Percentiles rank a stretch among this genome's conserved stretches.
Conservation (phyloP, 2,113 vertebrate species). For the Heterocephalus glaber region DNA sequence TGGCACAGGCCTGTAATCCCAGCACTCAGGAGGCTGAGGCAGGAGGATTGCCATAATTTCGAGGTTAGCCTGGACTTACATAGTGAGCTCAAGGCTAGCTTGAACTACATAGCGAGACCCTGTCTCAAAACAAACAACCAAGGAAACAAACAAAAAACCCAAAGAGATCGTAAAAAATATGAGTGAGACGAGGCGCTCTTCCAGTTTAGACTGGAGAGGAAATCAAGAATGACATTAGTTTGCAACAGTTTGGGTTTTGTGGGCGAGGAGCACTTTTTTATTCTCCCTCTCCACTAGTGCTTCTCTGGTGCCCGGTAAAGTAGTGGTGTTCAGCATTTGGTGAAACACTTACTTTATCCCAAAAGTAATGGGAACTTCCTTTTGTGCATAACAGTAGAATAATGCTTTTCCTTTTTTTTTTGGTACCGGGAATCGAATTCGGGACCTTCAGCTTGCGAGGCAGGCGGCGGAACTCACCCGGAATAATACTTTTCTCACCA, state of each 20-base stretch:
- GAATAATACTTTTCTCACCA: not conserved
- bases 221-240: not conserved
- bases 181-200: not conserved
- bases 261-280: not conserved
- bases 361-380: conserved; percentile 21
- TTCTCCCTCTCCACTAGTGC: not conserved
- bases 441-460: no score
- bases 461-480: no score
- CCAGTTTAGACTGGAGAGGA: not conserved
- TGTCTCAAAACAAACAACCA: not conserved
- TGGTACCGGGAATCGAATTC: no score
- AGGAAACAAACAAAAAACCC: not conserved
- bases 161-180: not conserved
- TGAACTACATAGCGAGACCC: not conserved
- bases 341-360: conserved; percentile 1
- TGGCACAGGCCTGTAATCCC: not conserved
- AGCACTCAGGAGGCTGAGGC: not conserved
- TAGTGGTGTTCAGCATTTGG: not conserved
- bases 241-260: conserved; percentile 2
- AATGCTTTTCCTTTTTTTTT: no score
- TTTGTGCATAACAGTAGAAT: conserved; percentile 21
- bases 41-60: not conserved
- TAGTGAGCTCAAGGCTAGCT: not conserved
- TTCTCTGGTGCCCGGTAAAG: not conserved
- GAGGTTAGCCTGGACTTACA: not conserved